These are phyloP conservation scores for Drosophila jambulina DNA, from an alignment of 1,140 invertebrate species.

Conservation along the genomic window DNA sequence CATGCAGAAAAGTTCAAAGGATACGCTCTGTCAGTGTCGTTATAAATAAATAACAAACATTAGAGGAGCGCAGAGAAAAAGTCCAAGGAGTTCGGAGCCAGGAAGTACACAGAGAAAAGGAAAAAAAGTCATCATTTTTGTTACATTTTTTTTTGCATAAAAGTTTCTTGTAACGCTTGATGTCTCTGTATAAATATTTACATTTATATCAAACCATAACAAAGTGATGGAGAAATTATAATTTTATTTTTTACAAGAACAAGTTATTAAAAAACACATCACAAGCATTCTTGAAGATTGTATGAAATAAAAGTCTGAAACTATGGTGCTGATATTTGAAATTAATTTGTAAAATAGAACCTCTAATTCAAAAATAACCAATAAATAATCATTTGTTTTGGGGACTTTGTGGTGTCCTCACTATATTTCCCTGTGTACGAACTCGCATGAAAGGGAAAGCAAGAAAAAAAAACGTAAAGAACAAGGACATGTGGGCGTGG, in stretches of 20 bases:
- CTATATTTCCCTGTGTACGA: slow-evolving; percentile 34
- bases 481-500: slow-evolving; percentile 62
- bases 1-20: slow-evolving; percentile 81
- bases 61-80: slow-evolving; percentile 49
- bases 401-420: background rate
- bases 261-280: background rate
- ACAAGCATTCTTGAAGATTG: too few species aligned
- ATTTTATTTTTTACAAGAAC: background rate
- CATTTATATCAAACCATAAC: background rate
- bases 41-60: slow-evolving; percentile 83
- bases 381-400: background rate
- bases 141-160: background rate
- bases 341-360: too few species aligned
- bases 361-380: background rate
- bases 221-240: background rate
- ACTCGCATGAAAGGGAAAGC: slow-evolving; percentile 53
- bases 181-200: background rate
- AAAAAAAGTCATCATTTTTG: background rate
- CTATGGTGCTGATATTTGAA: background rate
- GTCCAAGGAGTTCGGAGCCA: slow-evolving; percentile 27
- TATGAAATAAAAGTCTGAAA: background rate
- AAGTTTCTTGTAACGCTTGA: background rate
- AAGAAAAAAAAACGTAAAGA: slow-evolving; percentile 32
- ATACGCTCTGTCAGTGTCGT: slow-evolving; percentile 70
- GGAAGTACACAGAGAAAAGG: slow-evolving; percentile 32